These are phyloP conservation scores for Timandra comae DNA, from an alignment of 2,888 invertebrate species.

Conservation along the genomic window DNA sequence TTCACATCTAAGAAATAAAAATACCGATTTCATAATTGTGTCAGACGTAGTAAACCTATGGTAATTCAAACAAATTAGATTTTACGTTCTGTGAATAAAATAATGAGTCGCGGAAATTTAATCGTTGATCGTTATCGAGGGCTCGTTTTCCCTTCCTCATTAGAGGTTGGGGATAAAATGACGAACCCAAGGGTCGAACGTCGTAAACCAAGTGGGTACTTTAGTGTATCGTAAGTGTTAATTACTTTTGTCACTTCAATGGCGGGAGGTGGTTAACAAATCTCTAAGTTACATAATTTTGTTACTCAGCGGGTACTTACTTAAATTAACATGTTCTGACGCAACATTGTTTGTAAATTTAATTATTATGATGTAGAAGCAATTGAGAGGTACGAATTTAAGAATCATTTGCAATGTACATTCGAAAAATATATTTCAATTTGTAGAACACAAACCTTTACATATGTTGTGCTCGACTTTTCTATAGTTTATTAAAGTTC, in stretches of 20 bases:
- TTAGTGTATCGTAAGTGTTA: conserved; percentile 69
- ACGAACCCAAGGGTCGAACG: conserved; percentile 49
- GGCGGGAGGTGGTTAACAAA: conserved; percentile 63
- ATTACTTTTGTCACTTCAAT: conserved; percentile 70
- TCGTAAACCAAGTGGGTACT: conserved; percentile 52
- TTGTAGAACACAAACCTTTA: too few species aligned
- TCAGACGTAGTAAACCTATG: too few species aligned
- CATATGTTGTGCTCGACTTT: too few species aligned
- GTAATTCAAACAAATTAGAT: conserved; percentile 8
- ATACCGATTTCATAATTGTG: too few species aligned
- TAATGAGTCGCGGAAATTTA: conserved; percentile 33
- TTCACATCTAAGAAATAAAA: too few species aligned
- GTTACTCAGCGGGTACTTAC: conserved; percentile 46
- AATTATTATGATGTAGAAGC: conserved; percentile 64
- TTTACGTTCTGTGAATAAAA: conserved; percentile 16
- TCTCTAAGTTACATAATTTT: conserved; percentile 60
- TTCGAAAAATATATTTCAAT: too few species aligned
- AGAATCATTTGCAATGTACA: too few species aligned
- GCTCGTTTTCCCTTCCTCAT: conserved; percentile 46
- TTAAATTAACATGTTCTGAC: conserved; percentile 60
- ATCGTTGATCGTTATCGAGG: conserved; percentile 50
- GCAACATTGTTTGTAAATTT: conserved; percentile 68
- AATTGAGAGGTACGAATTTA: too few species aligned
- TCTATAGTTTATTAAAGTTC: too few species aligned
- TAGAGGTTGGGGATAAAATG: conserved; percentile 37